Percentiles rank a stretch among this genome's conserved stretches.
phyloP scores from a whole-genome alignment of 2,113 vertebrate species.

The Neolamprologus ventralis region DNA sequence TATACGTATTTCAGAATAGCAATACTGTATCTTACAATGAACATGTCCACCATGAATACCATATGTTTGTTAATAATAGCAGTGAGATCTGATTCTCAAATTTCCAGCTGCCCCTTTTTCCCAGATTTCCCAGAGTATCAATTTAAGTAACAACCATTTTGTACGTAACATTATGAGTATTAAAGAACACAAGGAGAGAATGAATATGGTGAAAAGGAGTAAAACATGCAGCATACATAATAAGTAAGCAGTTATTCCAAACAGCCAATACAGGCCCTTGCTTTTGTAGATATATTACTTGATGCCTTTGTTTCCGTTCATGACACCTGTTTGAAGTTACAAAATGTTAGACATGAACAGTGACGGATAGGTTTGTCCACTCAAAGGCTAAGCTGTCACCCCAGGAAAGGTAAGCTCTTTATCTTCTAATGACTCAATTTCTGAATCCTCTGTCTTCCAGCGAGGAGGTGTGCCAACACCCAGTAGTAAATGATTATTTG shows the following conservation, averaged over 20 bases:
- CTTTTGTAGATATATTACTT: background rate
- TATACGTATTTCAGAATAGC: too few relatives aligned
- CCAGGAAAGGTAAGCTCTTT: slow-evolving; percentile 32
- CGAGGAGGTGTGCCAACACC: background rate
- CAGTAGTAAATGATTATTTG: slow-evolving; percentile 32
- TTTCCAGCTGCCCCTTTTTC: background rate
- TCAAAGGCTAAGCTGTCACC: slow-evolving; percentile 49
- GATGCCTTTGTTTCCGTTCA: background rate
- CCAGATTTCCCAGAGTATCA: background rate
- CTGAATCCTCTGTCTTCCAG: slow-evolving; percentile 13
- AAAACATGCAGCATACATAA: background rate
- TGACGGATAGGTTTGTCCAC: slow-evolving; percentile 37
- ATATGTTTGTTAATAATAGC: background rate
- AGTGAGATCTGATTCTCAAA: background rate
- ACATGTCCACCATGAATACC: background rate
- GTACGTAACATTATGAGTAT: background rate
- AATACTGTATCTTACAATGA: background rate
- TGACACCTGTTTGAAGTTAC: slow-evolving; percentile 17
- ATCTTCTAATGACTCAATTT: slow-evolving; percentile 48
- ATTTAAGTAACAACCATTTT: background rate
- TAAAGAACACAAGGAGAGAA: background rate
- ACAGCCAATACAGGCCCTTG: background rate
- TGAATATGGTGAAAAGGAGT: background rate
- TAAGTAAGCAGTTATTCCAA: background rate
- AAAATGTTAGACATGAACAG: slow-evolving; percentile 25